Evolutionary conservation across 2,113 vertebrate species (phyloP), one percentile per base, ranked within the genome.

Genomic region (Corydoras sp.): DNA sequence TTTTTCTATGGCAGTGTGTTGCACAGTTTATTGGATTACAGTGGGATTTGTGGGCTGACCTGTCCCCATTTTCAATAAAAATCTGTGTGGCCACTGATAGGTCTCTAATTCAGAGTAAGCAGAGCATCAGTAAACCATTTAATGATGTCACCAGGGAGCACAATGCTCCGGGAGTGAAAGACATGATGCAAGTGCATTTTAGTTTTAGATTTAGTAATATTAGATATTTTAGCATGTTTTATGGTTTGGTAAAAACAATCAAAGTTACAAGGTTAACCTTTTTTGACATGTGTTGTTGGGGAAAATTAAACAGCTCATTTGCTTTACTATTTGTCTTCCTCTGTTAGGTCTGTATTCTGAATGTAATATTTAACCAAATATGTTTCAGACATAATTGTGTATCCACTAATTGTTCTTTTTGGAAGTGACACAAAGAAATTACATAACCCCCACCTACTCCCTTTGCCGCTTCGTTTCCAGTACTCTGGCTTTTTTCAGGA

Each of bases 351-450:
- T 72, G 79, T 83, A 75, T 66, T 77, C 14, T 78, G 63, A 72
- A 73, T 72, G 74, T 59, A 74, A 69, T 68, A 49, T 65, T 73
- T 13, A 61, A 79, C 77, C 67, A 75, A 79, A 81, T 76, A 62
- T 11, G 54, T 64, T 75, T 68, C 77, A 56, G 67, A 62, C 68
- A 77, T 71, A 82, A 69, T 68, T 79, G 71, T 80, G 75, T 80
- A 81, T 81, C 79, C 75, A 70, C 70, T 60, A 49, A 82, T 82
- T 86, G 81, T 86, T 83, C 63, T 63, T 31, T 75, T 65, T 80
- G 77, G 77, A 76, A 79, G 30, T 4, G 53, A 82, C 75, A 86
- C 84, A 87, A 85, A 82, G 81, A 74, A 68, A 79, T 84, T 70
- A 77, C 69, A 77, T 73, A 74, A 55, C 56, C 63, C 70, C n/a